Percentiles rank a stretch among this genome's conserved stretches.
Evolutionary conservation across 2,797 vertebrate genomes (phyloP).

Genomic region (Amphiprion clarkii): DNA sequence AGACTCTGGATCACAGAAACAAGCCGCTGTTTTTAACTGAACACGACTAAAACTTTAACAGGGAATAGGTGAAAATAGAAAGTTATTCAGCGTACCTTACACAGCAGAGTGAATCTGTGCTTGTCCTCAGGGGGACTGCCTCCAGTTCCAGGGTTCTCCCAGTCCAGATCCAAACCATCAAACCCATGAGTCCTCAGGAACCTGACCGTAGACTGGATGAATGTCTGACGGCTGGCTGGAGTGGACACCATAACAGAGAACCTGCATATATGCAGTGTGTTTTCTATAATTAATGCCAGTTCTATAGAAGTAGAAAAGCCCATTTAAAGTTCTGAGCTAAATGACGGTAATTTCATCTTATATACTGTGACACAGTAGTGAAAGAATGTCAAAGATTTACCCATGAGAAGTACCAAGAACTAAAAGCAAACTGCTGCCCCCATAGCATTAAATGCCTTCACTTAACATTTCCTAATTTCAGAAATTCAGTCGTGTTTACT

Average conservation of each 20-base stretch:
- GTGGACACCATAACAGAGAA: constrained; percentile 87
- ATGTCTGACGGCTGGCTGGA: constrained; percentile 80
- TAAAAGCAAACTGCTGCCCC: no score
- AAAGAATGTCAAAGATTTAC: no score
- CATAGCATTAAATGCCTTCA: background rate
- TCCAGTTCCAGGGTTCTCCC: constrained; percentile 87
- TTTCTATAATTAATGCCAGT: no score
- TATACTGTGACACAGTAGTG: background rate
- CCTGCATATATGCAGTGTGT: constrained; percentile 60
- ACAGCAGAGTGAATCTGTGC: constrained; percentile 83
- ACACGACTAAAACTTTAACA: no score
- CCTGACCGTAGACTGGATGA: constrained; percentile 85
- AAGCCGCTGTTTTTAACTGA: no score
- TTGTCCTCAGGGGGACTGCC: constrained; percentile 86
- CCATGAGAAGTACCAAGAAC: no score
- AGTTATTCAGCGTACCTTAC: constrained; percentile 70
- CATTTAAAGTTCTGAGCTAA: background rate
- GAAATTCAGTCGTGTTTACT: no score
- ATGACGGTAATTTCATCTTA: no score
- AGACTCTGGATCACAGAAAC: no score
- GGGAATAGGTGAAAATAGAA: background rate
- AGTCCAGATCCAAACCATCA: constrained; percentile 90
- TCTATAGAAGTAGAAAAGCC: no score
- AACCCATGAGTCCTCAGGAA: constrained; percentile 87
- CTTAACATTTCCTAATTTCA: background rate